Base-by-base conservation (phyloP, 2,888 invertebrate genomes). In the Volucella inanis region DNA sequence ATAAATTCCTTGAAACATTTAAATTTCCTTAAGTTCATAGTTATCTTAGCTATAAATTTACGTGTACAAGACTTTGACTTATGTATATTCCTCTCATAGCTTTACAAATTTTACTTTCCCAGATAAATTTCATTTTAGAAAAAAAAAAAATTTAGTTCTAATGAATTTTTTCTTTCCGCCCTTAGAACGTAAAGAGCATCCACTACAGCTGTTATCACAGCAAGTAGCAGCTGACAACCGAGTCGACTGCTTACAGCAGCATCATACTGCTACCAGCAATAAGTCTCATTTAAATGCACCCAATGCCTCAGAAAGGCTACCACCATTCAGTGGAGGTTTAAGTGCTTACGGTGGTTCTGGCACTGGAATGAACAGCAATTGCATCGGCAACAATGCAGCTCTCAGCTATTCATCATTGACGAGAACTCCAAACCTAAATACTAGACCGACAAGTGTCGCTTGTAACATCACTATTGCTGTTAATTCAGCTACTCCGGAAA, bases 141-240 rank as follows among this genome's bases (percentile, higher is more conserved):
- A 49, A 54, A 8, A 50, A 15, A 14, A 15, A 2, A n/a, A 55
- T 70, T 59, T 65, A 64, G 47, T 54, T 71, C 57, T 78, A 65
- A 59, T 72, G 62, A 71, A 43, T 64, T 61, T n/a, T 79, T 10
- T 55, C 31, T 70, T 45, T 45, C 49, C 59, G 2, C 87, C 31
- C 31, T 31, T 31, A 91, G 91, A 91, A 55, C 90, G 90, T 75
- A 91, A 91, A 74, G 91, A 91, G 67, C 89, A 89, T 87, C 89
- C 88, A 12, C 54, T 88, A 71, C 88, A 89, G 80, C 78, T 89
- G 75, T 89, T 89, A 61, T 90, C 90, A 11, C 90, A 90, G 71
- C 90, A 90, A 52, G 87, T 90, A 85, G 89, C 88, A 74, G 88
- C 89, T 59, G 90, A 90, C 64, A 90, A 86, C 68, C 78, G 67